phyloP scores from a whole-genome alignment of 2,113 vertebrate genomes.

The Pseudorasbora parva region DNA sequence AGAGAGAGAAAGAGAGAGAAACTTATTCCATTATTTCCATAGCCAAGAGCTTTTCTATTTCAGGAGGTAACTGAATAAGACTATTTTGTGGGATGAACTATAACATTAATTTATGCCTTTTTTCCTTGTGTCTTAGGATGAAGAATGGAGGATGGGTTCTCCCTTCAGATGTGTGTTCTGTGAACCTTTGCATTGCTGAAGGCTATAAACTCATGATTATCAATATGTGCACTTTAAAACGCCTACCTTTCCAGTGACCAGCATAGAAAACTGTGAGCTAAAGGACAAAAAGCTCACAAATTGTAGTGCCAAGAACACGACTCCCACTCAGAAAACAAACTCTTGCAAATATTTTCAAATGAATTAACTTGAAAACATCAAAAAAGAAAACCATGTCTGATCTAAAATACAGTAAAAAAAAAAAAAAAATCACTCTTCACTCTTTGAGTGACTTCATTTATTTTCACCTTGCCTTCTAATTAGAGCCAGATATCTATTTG shows the following conservation, averaged over 20 bases:
- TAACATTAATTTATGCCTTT: background rate
- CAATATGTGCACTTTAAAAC: background rate
- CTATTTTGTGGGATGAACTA: background rate
- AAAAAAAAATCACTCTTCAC: background rate
- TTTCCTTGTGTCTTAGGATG: constrained; percentile 36
- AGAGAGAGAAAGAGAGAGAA: background rate
- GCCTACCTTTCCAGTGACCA: background rate
- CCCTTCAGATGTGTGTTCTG: background rate
- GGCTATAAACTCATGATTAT: constrained; percentile 1
- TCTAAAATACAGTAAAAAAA: background rate
- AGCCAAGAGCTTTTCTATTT: background rate
- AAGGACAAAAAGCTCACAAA: constrained; percentile 29
- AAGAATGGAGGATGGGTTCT: constrained; percentile 16
- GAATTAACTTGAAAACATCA: constrained; percentile 3
- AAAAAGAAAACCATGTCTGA: constrained; percentile 8
- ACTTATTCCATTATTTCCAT: too few relatives aligned
- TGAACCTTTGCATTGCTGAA: background rate
- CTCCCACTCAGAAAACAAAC: constrained; percentile 1
- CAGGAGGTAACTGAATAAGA: background rate
- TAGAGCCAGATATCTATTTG: constrained; percentile 4
- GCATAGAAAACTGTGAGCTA: background rate
- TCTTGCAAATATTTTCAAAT: background rate
- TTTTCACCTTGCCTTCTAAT: constrained; percentile 52
- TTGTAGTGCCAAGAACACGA: background rate
- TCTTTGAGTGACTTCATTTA: background rate